Evolutionary conservation across 2,888 invertebrate species (phyloP), one percentile per base, ranked within the genome.

Genomic region (Labia minor): DNA sequence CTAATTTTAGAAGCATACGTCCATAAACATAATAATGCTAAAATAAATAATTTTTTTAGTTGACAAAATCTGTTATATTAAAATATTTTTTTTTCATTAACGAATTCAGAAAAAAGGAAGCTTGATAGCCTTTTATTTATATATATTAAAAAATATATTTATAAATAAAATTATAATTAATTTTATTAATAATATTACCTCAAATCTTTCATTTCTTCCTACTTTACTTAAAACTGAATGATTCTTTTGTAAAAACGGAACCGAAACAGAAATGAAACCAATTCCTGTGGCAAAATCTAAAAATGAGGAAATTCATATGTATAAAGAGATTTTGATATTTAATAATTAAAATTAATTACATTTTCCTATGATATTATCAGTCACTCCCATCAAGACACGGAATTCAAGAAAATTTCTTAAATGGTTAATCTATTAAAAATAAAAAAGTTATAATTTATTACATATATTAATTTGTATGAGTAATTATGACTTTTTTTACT

Each of bases 331-430:
- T 6, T 26, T 6, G 3, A 26, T 19, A 37, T 37, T 62, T 19
- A 49, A 19, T 21, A 26, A 68, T 6, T 68, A 78, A 85, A 26
- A 26, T 26, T 26, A 26, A 26, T 81, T 80, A 93, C 93, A 98
- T 83, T 97, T 97, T 62, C 95, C 97, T 67, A 99, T 84, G 70
- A 98, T 89, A 78, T 97, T 98, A 79, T 99, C 99, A 19, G 96
- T 79, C 74, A 96, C 87, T 65, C 98, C 98, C 89, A 98, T 94
- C 61, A 86, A 81, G 63, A 94, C 89, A 70, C 90, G 85, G 80
- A 96, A 97, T 76, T 90, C 89, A 68, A 95, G 84, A 80, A 93
- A 93, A 75, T 87, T 90, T 70, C 90, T 83, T 69, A 96, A 78
- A 78, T 96, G 95, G 37, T 84, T 81, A 20, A 92, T 86, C 85